Conservation (phyloP, 2,113 vertebrate genomes). For the Verasper variegatus region DNA sequence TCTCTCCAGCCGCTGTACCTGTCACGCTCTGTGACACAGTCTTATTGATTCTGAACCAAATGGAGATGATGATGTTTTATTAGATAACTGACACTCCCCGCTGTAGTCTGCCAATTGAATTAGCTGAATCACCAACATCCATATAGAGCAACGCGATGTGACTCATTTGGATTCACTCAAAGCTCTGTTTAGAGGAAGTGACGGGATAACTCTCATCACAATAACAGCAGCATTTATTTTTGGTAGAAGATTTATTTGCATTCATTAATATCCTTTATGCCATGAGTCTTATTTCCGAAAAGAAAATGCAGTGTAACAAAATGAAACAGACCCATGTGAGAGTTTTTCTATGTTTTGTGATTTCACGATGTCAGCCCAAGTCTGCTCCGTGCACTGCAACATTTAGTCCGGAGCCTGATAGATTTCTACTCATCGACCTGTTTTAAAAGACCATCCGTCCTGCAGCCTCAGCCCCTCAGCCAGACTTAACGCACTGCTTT, state of each 20-base stretch:
- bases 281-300: no score
- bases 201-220: no score
- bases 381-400: no score
- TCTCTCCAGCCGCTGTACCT: constrained; percentile 27
- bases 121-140: constrained; percentile 47
- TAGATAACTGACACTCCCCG: constrained; percentile 49
- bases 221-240: no score
- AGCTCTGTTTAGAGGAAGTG: no score
- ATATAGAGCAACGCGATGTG: no score
- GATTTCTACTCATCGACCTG: constrained; percentile 48
- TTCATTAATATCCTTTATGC: no score
- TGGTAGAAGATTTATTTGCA: no score
- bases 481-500: constrained; percentile 59
- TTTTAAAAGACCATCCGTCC: constrained; percentile 61
- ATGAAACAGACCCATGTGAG: neutral
- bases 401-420: neutral
- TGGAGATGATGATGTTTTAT: constrained; percentile 55
- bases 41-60: constrained; percentile 61
- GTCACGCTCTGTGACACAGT: constrained; percentile 42
- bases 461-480: constrained; percentile 49
- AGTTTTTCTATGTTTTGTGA: neutral
- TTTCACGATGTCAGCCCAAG: neutral
- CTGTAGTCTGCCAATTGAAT: constrained; percentile 60
- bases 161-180: no score
- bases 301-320: neutral